These are phyloP conservation scores for Myotis planiceps DNA, from an alignment of 2,797 vertebrate species.

Conservation along the genomic window DNA sequence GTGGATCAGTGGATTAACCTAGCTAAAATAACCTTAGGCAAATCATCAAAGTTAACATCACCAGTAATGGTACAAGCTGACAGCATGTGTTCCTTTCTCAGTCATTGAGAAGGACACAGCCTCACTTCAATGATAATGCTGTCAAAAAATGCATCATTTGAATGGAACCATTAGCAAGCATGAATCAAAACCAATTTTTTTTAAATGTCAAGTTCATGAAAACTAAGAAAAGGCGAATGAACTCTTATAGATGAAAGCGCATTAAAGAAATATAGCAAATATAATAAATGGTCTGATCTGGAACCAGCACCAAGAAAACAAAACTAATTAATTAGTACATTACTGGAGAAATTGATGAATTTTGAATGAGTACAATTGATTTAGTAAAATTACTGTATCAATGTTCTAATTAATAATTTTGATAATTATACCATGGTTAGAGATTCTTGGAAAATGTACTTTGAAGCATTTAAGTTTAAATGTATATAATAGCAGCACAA, in stretches of 20 bases:
- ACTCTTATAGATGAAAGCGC: background rate
- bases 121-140: background rate
- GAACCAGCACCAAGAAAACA: background rate
- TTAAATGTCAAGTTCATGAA: background rate
- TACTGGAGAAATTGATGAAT: background rate
- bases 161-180: slow-evolving; percentile 13
- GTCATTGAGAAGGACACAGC: background rate
- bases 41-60: background rate
- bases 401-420: background rate
- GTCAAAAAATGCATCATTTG: slow-evolving; percentile 7
- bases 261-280: background rate
- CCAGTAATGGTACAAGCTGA: background rate
- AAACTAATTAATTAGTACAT: background rate
- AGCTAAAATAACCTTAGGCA: background rate
- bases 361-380: background rate
- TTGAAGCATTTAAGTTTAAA: background rate
- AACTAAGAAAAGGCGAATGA: background rate
- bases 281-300: background rate
- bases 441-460: background rate
- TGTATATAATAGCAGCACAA: background rate
- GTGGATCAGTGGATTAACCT: background rate
- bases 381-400: background rate
- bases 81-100: background rate
- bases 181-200: background rate
- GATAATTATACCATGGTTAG: background rate